Evolutionary conservation across 1,140 invertebrate genomes (phyloP).

Genomic region (Wasmannia auropunctata): DNA sequence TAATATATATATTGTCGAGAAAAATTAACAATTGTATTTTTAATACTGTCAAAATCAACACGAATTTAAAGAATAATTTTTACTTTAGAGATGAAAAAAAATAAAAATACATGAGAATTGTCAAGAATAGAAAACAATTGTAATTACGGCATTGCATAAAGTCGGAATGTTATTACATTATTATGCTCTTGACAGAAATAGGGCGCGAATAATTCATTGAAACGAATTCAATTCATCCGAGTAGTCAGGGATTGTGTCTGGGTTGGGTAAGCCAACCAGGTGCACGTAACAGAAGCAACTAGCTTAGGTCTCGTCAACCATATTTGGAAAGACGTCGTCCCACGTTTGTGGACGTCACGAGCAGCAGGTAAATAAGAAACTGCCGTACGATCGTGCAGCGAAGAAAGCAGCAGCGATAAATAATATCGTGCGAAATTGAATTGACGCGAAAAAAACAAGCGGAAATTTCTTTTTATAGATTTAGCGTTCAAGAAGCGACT

Average conservation of each 20-base stretch:
- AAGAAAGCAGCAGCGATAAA: background rate
- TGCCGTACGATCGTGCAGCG: background rate
- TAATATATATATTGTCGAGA: background rate
- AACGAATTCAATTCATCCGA: conserved; percentile 59
- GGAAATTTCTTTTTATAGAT: background rate
- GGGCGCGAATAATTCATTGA: conserved; percentile 57
- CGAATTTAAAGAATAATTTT: background rate
- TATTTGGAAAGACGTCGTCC: conserved; percentile 82
- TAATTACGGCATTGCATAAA: conserved; percentile 5
- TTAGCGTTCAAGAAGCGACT: background rate
- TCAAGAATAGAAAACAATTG: background rate
- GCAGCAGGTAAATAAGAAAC: conserved; percentile 54
- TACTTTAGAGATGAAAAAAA: background rate
- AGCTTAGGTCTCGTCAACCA: conserved; percentile 73
- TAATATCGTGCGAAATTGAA: background rate
- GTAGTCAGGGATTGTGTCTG: conserved; percentile 34
- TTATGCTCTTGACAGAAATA: conserved; percentile 38
- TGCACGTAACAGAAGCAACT: conserved; percentile 66
- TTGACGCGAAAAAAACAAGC: background rate
- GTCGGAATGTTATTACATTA: conserved; percentile 9
- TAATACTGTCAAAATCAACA: background rate
- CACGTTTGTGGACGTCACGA: conserved; percentile 74
- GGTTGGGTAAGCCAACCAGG: conserved; percentile 72
- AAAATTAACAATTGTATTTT: background rate
- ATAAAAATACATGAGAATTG: background rate